Percentiles rank a stretch among this genome's conserved stretches.
These are phyloP conservation scores for Paramacrobiotus metropolitanus DNA, from an alignment of 1,140 invertebrate genomes.

Conservation along the genomic window DNA sequence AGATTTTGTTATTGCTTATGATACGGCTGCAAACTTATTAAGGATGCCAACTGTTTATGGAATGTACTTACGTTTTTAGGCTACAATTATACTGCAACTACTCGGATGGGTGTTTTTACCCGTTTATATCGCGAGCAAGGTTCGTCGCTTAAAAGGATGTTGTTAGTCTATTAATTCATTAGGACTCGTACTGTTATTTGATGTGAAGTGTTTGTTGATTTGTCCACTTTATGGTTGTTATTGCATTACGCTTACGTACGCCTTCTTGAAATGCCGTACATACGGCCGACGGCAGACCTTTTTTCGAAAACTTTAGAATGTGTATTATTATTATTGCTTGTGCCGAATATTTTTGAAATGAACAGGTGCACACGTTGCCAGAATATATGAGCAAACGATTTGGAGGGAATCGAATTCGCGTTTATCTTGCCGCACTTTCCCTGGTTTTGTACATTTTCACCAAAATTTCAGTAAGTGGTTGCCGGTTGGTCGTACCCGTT, in stretches of 20 bases:
- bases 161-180: not conserved
- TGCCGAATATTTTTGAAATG: no score
- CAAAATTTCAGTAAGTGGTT: constrained; percentile 33
- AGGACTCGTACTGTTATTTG: constrained; percentile 10
- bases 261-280: no score
- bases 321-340: no score
- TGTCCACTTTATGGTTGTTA: no score
- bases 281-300: no score
- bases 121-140: constrained; percentile 29
- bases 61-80: constrained; percentile 18
- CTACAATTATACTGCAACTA: constrained; percentile 27
- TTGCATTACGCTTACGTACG: no score
- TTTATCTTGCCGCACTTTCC: constrained; percentile 30
- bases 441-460: constrained; percentile 33
- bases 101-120: constrained; percentile 34
- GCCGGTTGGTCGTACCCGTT: no score
- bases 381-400: constrained; percentile 32
- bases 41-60: no score
- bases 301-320: no score
- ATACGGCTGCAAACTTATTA: no score
- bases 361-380: constrained; percentile 31
- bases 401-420: constrained; percentile 29
- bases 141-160: constrained; percentile 13
- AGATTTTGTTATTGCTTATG: no score
- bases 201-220: no score